Base-by-base conservation (phyloP, 2,113 vertebrate genomes). In the Electrona antarctica region DNA sequence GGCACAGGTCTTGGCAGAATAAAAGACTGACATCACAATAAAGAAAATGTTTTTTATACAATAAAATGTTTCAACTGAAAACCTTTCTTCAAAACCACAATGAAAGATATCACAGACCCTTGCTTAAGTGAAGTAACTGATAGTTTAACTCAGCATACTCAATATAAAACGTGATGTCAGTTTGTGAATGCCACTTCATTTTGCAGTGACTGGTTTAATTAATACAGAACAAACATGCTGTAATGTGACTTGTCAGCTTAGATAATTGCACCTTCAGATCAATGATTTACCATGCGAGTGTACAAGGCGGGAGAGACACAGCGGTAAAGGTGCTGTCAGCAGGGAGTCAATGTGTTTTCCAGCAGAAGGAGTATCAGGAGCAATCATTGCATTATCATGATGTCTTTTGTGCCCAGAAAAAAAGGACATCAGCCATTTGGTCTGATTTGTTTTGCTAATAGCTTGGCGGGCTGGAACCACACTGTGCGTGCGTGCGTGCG, bases 401-500 rank as follows among this genome's bases (percentile, higher is more conserved):
- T 47, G 79, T 63, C 63, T 76, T 78, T 75, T 58, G 64, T 64
- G 64, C 72, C 41, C 8, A 8, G 71, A 61, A 15, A 29, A 60
- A 41, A 56, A 61, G 33, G 8, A 59, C 10, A 59, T 61, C 8
- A 7, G 64, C 59, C 68, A 76, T 82, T 82, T 78, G 71, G 73
- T 76, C 65, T 81, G 73, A 83, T 87, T 80, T 84, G 77, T 76
- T 87, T 55, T 64, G 63, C 51, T 79, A 76, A 88, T 78, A 60
- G 79, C 62, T 51, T 71, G 67, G 59, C 69, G 49, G 58, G 21
- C 71, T 52, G 58, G 21, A 8, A 60, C 71, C 60, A 41, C 1
- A 41, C 33, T 4, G 3, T 41, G 33, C 3, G 33, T 41, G 33
- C 33, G 33, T 33, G 29, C 29, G 29, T 33, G 29, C 2, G 4